Evolutionary conservation across 2,113 vertebrate species (phyloP).

Genomic region (Anser cygnoides): DNA sequence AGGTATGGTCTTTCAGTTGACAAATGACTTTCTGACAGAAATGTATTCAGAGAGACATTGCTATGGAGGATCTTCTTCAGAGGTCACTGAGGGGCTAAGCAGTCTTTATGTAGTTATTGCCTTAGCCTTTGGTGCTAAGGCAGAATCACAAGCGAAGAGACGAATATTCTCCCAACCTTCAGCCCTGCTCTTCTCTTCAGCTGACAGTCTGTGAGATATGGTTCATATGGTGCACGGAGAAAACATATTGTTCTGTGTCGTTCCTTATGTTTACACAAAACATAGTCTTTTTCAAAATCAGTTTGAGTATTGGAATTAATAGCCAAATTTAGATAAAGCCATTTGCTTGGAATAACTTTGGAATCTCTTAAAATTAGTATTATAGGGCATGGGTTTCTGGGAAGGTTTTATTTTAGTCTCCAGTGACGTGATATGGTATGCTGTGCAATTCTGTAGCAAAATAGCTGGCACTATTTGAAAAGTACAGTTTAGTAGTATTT

Average conservation of each 20-base stretch:
- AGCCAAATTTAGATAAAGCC: slow-evolving; percentile 54
- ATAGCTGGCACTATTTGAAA: slow-evolving; percentile 4
- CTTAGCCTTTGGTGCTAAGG: background rate
- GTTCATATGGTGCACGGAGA: background rate
- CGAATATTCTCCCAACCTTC: background rate
- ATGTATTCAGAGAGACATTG: background rate
- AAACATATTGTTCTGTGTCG: background rate
- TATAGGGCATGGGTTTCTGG: slow-evolving; percentile 52
- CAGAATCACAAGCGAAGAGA: background rate
- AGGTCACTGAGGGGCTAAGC: background rate
- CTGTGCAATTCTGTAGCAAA: slow-evolving; percentile 29
- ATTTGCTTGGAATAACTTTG: slow-evolving; percentile 36
- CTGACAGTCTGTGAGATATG: background rate
- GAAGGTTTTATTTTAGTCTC: slow-evolving; percentile 63
- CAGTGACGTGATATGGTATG: slow-evolving; percentile 23
- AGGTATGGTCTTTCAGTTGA: background rate
- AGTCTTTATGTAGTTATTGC: background rate
- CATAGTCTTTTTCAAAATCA: background rate
- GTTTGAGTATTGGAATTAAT: slow-evolving; percentile 9
- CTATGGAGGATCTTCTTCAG: background rate
- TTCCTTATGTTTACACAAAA: background rate
- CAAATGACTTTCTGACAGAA: background rate
- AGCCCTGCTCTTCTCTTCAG: background rate
- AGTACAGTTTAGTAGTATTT: slow-evolving; percentile 17
- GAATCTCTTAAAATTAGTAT: slow-evolving; percentile 60